Evolutionary conservation across 1,140 invertebrate species (phyloP).

Genomic region (Drosophila parvula): DNA sequence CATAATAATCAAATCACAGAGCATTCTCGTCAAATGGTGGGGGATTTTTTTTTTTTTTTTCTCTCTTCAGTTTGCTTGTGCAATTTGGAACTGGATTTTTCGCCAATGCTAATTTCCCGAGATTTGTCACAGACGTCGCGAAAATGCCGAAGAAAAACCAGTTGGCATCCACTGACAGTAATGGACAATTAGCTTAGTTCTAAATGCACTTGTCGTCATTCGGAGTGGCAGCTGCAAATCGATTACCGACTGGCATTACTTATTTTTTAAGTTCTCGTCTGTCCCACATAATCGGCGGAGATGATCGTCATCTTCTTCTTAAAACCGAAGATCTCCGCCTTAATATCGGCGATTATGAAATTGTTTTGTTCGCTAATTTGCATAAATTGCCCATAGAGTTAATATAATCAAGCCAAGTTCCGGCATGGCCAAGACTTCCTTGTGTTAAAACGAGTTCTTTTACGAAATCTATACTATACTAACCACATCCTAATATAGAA

Average conservation of each 20-base stretch:
- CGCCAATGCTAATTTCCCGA: constrained; percentile 42
- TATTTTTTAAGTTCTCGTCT: not conserved
- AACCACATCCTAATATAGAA: constrained; percentile 55
- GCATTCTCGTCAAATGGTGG: constrained; percentile 42
- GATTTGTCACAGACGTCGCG: constrained; percentile 36
- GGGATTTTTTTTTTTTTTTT: not conserved
- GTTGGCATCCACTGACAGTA: constrained; percentile 50
- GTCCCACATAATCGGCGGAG: constrained; percentile 33
- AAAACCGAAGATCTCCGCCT: constrained; percentile 12
- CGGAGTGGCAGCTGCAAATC: constrained; percentile 38
- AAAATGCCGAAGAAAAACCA: constrained; percentile 51
- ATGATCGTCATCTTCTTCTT: constrained; percentile 12
- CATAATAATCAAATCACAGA: constrained; percentile 53
- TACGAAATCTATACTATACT: constrained; percentile 20
- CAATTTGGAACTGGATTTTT: constrained; percentile 42
- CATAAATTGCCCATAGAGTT: constrained; percentile 60
- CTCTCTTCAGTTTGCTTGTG: not conserved
- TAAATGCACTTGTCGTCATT: constrained; percentile 44
- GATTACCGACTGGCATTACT: constrained; percentile 22
- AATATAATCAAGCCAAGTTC: constrained; percentile 56
- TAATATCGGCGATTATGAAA: constrained; percentile 28
- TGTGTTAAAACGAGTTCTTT: constrained; percentile 68
- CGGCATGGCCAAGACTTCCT: constrained; percentile 62
- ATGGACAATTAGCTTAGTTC: constrained; percentile 74
- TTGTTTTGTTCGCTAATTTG: constrained; percentile 43